phyloP scores from a whole-genome alignment of 2,888 invertebrate genomes.

The Nudaria mundana region DNA sequence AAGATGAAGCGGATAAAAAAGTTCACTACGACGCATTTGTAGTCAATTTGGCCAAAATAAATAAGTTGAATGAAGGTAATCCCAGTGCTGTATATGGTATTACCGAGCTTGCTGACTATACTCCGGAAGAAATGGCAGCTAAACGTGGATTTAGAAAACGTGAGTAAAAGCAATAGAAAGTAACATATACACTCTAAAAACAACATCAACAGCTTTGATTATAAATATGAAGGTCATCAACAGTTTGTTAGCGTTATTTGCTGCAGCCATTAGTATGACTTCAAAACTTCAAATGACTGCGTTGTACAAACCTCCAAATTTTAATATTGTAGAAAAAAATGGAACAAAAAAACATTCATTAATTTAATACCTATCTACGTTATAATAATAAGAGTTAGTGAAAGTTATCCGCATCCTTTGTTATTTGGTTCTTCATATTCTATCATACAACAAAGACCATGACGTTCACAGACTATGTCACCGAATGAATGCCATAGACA shows the following conservation, averaged over 20 bases:
- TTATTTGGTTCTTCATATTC: too few relatives aligned
- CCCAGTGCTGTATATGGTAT: slow-evolving; percentile 34
- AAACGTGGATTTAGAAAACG: slow-evolving; percentile 23
- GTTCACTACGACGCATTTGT: slow-evolving; percentile 41
- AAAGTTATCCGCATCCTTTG: too few relatives aligned
- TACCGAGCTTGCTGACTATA: slow-evolving; percentile 48
- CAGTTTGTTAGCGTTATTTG: not conserved
- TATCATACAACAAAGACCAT: too few relatives aligned
- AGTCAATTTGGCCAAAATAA: slow-evolving; percentile 34
- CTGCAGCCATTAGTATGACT: too few relatives aligned
- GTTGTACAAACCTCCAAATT: too few relatives aligned
- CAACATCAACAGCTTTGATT: not conserved
- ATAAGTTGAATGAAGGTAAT: slow-evolving; percentile 27
- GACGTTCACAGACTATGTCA: too few relatives aligned
- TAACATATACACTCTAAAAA: not conserved
- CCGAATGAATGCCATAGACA: too few relatives aligned
- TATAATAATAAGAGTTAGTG: too few relatives aligned
- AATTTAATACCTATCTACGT: too few relatives aligned
- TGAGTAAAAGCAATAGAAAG: slow-evolving; percentile 11
- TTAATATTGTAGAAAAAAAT: too few relatives aligned
- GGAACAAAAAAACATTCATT: too few relatives aligned
- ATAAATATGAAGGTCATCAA: not conserved
- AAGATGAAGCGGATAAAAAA: slow-evolving; percentile 39
- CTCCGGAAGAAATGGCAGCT: slow-evolving; percentile 30
- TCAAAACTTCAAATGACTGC: too few relatives aligned